Evolutionary conservation across 1,140 invertebrate species (phyloP).

Genomic region (Colletes gigas): DNA sequence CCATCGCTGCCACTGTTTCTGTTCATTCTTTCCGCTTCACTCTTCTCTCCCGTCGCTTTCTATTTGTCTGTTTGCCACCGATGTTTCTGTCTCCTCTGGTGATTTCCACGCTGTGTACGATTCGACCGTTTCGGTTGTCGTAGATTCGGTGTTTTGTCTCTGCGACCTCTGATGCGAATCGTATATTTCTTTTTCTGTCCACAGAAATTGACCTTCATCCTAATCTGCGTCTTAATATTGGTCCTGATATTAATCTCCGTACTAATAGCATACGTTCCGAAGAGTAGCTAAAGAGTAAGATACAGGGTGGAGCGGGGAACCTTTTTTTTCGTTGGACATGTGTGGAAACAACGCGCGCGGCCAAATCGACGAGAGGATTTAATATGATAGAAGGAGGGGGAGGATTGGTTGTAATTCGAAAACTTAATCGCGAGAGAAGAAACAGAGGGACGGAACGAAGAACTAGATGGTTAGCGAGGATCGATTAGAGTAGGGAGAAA

Average conservation of each 20-base stretch:
- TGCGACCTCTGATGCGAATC: conserved; percentile 7
- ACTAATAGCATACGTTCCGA: conserved; percentile 75
- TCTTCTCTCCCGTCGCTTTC: background rate
- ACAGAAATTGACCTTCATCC: conserved; percentile 93
- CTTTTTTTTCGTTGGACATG: background rate
- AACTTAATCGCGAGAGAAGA: background rate
- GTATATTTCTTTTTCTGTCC: conserved; percentile 84
- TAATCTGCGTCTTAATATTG: conserved; percentile 87
- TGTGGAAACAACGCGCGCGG: background rate
- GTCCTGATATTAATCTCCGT: conserved; percentile 79
- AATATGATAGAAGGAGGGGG: background rate
- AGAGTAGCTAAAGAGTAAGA: conserved; percentile 70
- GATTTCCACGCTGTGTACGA: conserved; percentile 43
- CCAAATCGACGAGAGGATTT: background rate
- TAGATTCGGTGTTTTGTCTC: background rate
- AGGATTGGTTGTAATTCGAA: background rate
- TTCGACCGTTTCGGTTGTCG: conserved; percentile 14
- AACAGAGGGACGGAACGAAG: no score
- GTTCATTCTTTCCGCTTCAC: no score
- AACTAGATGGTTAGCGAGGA: no score
- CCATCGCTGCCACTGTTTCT: no score
- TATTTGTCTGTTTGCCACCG: background rate
- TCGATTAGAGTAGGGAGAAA: no score
- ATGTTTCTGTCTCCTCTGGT: background rate
- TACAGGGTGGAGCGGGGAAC: background rate